These are phyloP conservation scores for Philereme transversata DNA, from an alignment of 2,888 invertebrate genomes.

Conservation along the genomic window DNA sequence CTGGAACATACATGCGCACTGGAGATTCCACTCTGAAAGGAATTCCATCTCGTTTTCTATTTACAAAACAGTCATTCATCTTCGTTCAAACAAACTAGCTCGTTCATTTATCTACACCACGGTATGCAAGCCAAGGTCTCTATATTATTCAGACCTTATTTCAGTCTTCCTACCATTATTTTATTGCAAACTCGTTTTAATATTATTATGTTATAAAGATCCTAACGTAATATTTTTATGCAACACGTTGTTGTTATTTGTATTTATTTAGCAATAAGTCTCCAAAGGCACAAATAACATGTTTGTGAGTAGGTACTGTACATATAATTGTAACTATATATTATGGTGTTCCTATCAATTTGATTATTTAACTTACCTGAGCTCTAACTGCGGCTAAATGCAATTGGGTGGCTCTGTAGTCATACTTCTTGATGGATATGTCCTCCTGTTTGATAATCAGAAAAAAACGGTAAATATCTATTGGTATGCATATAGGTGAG, in stretches of 20 bases:
- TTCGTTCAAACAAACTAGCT: conserved; percentile 28
- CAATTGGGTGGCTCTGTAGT: conserved; percentile 95
- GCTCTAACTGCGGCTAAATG: conserved; percentile 95
- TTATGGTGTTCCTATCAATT: background rate
- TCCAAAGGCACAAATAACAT: too few relatives aligned
- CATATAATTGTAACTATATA: too few relatives aligned
- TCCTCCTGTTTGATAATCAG: conserved; percentile 87
- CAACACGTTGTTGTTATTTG: too few relatives aligned
- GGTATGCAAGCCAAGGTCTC: conserved; percentile 9
- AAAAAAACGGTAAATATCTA: background rate
- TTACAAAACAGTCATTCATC: conserved; percentile 39
- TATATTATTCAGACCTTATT: background rate
- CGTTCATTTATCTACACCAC: conserved; percentile 15
- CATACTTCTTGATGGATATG: conserved; percentile 96
- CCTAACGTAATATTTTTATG: too few relatives aligned
- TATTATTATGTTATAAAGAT: too few relatives aligned
- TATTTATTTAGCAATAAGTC: too few relatives aligned
- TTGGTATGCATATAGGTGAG: too few relatives aligned
- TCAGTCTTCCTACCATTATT: background rate
- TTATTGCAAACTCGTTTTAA: too few relatives aligned
- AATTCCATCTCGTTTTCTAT: conserved; percentile 38
- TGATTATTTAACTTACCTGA: conserved; percentile 87
- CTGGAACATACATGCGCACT: conserved; percentile 47
- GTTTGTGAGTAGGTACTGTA: too few relatives aligned
- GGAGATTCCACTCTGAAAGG: conserved; percentile 28